phyloP scores from a whole-genome alignment of 1,140 invertebrate genomes.

The Macrostomum lignano region DNA sequence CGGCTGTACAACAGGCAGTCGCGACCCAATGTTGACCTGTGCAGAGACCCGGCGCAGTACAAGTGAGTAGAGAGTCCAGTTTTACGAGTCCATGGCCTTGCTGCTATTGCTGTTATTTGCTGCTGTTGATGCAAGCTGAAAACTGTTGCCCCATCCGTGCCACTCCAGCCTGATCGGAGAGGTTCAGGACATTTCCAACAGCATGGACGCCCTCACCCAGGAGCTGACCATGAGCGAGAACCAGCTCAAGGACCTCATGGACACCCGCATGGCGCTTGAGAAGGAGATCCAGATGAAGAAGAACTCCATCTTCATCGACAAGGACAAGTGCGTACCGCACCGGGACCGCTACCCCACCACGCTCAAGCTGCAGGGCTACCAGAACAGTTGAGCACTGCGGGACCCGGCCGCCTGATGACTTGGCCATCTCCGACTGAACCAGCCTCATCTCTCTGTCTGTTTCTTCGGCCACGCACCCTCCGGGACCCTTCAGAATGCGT shows the following conservation, averaged over 20 bases:
- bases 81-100: too few relatives aligned
- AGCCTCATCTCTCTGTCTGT: too few relatives aligned
- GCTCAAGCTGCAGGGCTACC: slow-evolving; percentile 19
- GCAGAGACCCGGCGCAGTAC: slow-evolving; percentile 23
- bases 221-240: slow-evolving; percentile 22
- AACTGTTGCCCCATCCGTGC: slow-evolving; percentile 7
- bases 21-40: slow-evolving; percentile 23
- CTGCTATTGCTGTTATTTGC: too few relatives aligned
- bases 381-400: slow-evolving; percentile 5
- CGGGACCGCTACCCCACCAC: slow-evolving; percentile 22
- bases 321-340: slow-evolving; percentile 20
- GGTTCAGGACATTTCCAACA: slow-evolving; percentile 22
- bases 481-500: too few relatives aligned
- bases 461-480: too few relatives aligned
- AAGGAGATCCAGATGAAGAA: slow-evolving; percentile 26
- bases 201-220: slow-evolving; percentile 22
- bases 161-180: slow-evolving; percentile 20
- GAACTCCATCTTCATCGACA: slow-evolving; percentile 25
- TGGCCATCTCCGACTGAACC: too few relatives aligned
- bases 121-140: too few relatives aligned
- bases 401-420: too few relatives aligned
- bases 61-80: slow-evolving; percentile 15
- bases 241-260: slow-evolving; percentile 23
- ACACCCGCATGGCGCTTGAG: slow-evolving; percentile 23
- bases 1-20: slow-evolving; percentile 19